Evolutionary conservation across 2,888 invertebrate species (phyloP).

Genomic region (Cantharis rufa): DNA sequence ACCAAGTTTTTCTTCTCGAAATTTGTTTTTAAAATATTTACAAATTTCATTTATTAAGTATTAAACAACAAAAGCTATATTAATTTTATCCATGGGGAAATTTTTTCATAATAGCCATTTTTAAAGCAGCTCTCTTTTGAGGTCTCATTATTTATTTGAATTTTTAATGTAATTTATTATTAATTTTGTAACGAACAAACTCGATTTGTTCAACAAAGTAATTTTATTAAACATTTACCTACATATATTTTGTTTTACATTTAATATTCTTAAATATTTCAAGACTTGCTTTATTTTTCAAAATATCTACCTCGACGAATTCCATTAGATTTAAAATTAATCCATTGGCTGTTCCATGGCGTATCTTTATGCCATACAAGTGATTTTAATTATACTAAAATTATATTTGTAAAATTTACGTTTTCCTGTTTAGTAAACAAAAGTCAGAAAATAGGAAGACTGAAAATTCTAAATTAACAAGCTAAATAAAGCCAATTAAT

Average conservation of each 20-base stretch:
- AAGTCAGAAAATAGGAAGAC: too few relatives aligned
- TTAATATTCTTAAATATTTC: too few relatives aligned
- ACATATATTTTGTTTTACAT: not conserved
- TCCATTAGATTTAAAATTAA: too few relatives aligned
- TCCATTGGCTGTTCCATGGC: too few relatives aligned
- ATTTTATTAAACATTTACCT: not conserved
- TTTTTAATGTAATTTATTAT: not conserved
- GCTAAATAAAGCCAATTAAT: too few relatives aligned
- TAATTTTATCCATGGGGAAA: not conserved
- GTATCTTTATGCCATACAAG: too few relatives aligned
- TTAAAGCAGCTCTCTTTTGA: not conserved
- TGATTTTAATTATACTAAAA: too few relatives aligned
- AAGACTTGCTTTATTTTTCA: too few relatives aligned
- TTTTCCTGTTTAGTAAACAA: too few relatives aligned
- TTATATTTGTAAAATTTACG: too few relatives aligned
- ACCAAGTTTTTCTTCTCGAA: not conserved
- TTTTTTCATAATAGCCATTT: not conserved
- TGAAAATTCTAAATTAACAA: too few relatives aligned
- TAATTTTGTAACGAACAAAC: not conserved
- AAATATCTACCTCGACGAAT: too few relatives aligned
- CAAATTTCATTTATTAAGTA: not conserved
- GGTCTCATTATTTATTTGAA: not conserved
- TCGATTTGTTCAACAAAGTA: not conserved
- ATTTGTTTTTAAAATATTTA: not conserved
- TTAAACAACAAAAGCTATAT: not conserved